Percentiles rank a stretch among this genome's conserved stretches.
Conservation (phyloP, 2,888 invertebrate genomes). For the Dioctria rufipes region DNA sequence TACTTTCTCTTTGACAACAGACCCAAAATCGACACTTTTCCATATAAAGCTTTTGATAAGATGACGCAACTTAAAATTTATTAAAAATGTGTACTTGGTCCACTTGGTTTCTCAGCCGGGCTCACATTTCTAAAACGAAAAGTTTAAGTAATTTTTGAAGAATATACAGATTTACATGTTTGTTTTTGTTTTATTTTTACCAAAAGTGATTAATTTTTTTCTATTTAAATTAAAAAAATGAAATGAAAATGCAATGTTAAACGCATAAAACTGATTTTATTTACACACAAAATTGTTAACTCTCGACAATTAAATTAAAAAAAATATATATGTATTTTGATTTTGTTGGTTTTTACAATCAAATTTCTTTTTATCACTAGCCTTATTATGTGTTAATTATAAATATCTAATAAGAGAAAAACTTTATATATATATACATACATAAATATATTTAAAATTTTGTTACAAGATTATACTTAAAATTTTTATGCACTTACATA, state of each 20-base stretch:
- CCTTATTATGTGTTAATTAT: slow-evolving; percentile 46
- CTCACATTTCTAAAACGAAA: background rate
- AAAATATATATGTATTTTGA: slow-evolving; percentile 24
- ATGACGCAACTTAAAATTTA: too few species aligned
- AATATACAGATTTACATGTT: too few species aligned
- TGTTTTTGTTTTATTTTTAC: slow-evolving; percentile 27
- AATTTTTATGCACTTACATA: slow-evolving; percentile 39
- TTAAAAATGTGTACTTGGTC: too few species aligned
- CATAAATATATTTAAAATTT: slow-evolving; percentile 32
- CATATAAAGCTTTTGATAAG: too few species aligned
- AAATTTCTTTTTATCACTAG: slow-evolving; percentile 47
- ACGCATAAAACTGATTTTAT: slow-evolving; percentile 49
- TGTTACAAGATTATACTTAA: slow-evolving; percentile 51
- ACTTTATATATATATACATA: too few species aligned
- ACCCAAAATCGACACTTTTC: too few species aligned
- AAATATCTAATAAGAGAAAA: slow-evolving; percentile 42
- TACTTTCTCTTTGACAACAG: too few species aligned
- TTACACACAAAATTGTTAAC: slow-evolving; percentile 49
- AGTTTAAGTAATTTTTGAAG: background rate
- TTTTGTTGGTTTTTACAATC: slow-evolving; percentile 38
- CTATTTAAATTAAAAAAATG: slow-evolving; percentile 11
- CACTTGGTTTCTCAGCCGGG: too few species aligned
- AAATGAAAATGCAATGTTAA: slow-evolving; percentile 43
- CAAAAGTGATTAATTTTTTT: slow-evolving; percentile 36
- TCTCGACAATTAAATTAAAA: slow-evolving; percentile 22